Conservation (phyloP, 2,113 vertebrate genomes). For the Halichoeres trimaculatus region DNA sequence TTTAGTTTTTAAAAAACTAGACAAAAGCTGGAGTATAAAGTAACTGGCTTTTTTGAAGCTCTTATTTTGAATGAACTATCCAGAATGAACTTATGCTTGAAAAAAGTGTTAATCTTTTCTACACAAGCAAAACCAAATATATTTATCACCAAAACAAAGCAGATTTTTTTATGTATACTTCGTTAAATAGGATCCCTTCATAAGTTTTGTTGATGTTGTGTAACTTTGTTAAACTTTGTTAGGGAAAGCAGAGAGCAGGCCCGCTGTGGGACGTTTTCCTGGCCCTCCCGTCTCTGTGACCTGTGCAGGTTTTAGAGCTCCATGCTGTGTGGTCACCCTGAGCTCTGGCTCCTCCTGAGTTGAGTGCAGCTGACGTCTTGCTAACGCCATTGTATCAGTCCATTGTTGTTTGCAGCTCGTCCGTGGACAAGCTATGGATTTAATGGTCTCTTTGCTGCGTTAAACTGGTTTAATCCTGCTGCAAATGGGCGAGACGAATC, state of each 20-base stretch:
- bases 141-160: too few species aligned
- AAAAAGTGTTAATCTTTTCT: neutral
- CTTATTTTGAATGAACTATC: too few species aligned
- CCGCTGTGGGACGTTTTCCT: neutral
- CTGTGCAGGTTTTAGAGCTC: neutral
- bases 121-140: neutral
- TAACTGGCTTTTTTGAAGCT: too few species aligned
- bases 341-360: conserved; percentile 21
- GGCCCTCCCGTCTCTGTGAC: neutral
- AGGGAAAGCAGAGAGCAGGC: neutral
- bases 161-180: too few species aligned
- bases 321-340: conserved; percentile 36
- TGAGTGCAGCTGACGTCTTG: conserved; percentile 44
- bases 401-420: conserved; percentile 50
- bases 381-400: conserved; percentile 39
- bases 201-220: neutral
- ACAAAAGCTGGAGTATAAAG: too few species aligned
- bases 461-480: conserved; percentile 60
- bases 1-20: too few species aligned
- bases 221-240: neutral
- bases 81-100: too few species aligned
- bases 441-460: conserved; percentile 54
- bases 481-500: conserved; percentile 31
- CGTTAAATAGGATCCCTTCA: neutral
- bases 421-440: conserved; percentile 56